Percentiles rank a stretch among this genome's conserved stretches.
phyloP scores from a whole-genome alignment of 2,888 invertebrate genomes.

The Cheilosia impressa region DNA sequence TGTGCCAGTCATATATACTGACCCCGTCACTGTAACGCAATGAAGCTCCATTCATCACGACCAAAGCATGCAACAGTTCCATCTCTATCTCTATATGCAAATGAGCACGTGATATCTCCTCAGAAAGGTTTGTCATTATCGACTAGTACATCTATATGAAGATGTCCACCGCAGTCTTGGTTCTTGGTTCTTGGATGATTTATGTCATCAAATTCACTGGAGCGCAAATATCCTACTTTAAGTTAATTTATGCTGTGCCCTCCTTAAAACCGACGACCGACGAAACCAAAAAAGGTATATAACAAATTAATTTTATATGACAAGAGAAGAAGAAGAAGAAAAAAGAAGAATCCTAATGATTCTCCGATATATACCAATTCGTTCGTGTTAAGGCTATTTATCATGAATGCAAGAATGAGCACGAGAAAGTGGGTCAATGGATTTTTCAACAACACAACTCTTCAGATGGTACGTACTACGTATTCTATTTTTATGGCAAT shows the following conservation, averaged over 20 bases:
- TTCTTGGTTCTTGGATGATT: slow-evolving; percentile 9
- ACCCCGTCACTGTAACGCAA: too few species aligned
- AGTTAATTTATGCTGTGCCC: slow-evolving; percentile 47
- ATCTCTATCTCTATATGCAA: too few species aligned
- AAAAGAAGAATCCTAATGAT: slow-evolving; percentile 41
- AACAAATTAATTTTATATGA: slow-evolving; percentile 56
- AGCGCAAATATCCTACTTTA: slow-evolving; percentile 55
- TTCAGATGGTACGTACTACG: slow-evolving; percentile 15
- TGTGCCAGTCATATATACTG: too few species aligned
- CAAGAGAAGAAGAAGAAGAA: slow-evolving; percentile 17
- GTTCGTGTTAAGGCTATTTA: slow-evolving; percentile 53
- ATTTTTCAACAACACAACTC: slow-evolving; percentile 27
- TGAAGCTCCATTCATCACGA: too few species aligned
- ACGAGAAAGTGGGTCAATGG: slow-evolving; percentile 64
- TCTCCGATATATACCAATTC: slow-evolving; percentile 46
- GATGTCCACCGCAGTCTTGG: slow-evolving; percentile 21
- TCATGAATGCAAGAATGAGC: slow-evolving; percentile 66
- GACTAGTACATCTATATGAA: slow-evolving; percentile 8
- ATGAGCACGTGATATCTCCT: too few species aligned
- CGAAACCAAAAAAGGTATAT: slow-evolving; percentile 30
- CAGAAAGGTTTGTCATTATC: background rate
- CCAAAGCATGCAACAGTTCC: too few species aligned
- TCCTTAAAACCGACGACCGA: slow-evolving; percentile 20
- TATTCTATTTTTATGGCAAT: slow-evolving; percentile 54
- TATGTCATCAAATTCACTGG: slow-evolving; percentile 20